Evolutionary conservation across 2,797 vertebrate species (phyloP), one percentile per base, ranked within the genome.

Genomic region (Spondyliosoma cantharus): DNA sequence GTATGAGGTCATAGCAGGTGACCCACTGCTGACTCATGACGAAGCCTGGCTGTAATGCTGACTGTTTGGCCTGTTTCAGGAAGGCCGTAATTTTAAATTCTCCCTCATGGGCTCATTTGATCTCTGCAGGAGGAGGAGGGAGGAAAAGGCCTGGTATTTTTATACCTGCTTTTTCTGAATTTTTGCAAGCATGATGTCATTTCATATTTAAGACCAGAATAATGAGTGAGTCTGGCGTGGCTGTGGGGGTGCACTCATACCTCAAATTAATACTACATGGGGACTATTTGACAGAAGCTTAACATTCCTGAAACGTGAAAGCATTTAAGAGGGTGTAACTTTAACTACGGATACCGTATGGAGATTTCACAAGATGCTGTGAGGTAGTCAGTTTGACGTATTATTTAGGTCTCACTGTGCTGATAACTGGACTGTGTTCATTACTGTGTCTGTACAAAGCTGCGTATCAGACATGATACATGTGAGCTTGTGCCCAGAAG

Each of bases 11-110:
- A 92, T 82, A 49, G 85, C 87, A 91, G 91, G 85, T 91, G 90
- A 94, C 92, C 89, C 82, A 19, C 54, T 77, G 82, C 87, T 90
- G 87, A 92, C 90, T 93, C 89, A 91, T 93, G 91, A 93, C 81
- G 81, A 82, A 80, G 76, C 59, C 73, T 1, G 12, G 46, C 87
- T 91, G 91, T 82, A 88, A 92, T 79, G 90, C 91, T 85, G 84
- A 86, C 82, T 85, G 82, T 85, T 91, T 76, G 83, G 86, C 75
- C 67, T 57, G 80, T 73, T 90, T 88, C 66, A 86, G 84, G 75
- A 75, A 76, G 66, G 81, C 81, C 32, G 53, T 93, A 68, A 91
- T 74, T 90, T 91, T 81, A 77, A 83, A 75, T 64, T 89, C 81
- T 83, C 90, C 90, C 87, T 84, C 67, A n/a, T 76, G 89, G 89